Evolutionary conservation across 2,888 invertebrate genomes (phyloP).

Genomic region (Digitonthophagus gazella): DNA sequence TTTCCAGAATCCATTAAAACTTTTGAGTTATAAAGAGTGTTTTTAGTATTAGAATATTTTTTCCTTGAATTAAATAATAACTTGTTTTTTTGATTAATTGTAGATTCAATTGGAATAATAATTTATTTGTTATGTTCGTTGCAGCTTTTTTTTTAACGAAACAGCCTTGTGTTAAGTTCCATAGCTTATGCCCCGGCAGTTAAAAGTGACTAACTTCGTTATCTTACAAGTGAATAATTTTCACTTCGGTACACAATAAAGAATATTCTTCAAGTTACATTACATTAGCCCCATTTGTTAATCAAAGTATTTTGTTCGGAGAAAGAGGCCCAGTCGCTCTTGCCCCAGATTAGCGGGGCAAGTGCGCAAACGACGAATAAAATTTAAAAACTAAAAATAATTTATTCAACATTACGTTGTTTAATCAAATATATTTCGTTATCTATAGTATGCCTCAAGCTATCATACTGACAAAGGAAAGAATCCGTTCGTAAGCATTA

Average conservation of each 20-base stretch:
- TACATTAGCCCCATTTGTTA: slow-evolving; percentile 25
- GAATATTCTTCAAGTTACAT: slow-evolving; percentile 23
- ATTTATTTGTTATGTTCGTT: slow-evolving; percentile 25
- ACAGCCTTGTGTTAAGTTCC: not conserved
- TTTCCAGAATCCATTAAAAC: slow-evolving; percentile 22
- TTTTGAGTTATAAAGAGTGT: slow-evolving; percentile 22
- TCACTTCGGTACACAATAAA: slow-evolving; percentile 16
- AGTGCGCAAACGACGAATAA: not conserved
- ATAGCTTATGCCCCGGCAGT: slow-evolving; percentile 15
- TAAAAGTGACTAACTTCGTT: slow-evolving; percentile 20
- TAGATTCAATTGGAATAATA: slow-evolving; percentile 11
- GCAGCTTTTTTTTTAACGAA: slow-evolving; percentile 19
- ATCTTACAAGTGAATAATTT: slow-evolving; percentile 15
- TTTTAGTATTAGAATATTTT: slow-evolving; percentile 1
- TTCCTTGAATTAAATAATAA: not conserved
- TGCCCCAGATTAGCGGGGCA: slow-evolving; percentile 22
- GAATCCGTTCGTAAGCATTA: not conserved
- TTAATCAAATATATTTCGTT: too few relatives aligned
- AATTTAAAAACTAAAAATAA: not conserved
- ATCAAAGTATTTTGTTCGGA: slow-evolving; percentile 4
- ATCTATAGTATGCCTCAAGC: not conserved
- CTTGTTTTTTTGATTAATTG: slow-evolving; percentile 1
- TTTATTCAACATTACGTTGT: not conserved
- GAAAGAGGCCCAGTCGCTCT: slow-evolving; percentile 19
- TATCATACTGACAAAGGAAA: not conserved